Evolutionary conservation across 2,888 invertebrate species (phyloP).

Genomic region (Drosophila aldrichi): DNA sequence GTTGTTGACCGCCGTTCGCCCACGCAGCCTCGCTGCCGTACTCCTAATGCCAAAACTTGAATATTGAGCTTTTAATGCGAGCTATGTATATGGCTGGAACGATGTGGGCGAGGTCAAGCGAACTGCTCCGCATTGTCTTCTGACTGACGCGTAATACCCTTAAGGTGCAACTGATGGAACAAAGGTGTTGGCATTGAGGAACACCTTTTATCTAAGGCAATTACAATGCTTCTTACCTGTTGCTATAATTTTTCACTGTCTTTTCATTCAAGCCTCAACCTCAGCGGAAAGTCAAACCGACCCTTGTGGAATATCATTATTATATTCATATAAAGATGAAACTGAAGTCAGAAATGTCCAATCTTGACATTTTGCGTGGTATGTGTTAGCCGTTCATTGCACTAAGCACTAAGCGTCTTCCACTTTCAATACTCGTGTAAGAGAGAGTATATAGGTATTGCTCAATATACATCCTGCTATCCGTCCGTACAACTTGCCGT

Average conservation of each 20-base stretch:
- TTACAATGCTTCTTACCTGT: neutral
- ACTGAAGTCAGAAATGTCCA: neutral
- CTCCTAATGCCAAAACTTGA: slow-evolving; percentile 31
- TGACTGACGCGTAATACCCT: neutral
- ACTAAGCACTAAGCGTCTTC: neutral
- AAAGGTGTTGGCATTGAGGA: neutral
- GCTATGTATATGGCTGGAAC: neutral
- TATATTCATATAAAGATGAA: neutral
- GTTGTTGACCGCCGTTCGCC: slow-evolving; percentile 20
- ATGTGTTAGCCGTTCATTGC: slow-evolving; percentile 1
- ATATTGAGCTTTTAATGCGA: slow-evolving; percentile 24
- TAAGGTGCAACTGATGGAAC: neutral
- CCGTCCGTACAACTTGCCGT: neutral
- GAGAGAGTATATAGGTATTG: neutral
- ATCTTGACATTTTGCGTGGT: neutral
- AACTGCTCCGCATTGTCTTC: neutral
- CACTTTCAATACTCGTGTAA: neutral
- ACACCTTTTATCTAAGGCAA: neutral
- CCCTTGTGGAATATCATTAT: no score
- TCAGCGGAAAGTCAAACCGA: neutral
- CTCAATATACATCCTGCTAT: neutral
- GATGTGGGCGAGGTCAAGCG: neutral
- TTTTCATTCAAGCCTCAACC: neutral
- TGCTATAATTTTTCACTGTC: neutral
- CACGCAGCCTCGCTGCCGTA: slow-evolving; percentile 1